phyloP scores from a whole-genome alignment of 2,797 vertebrate species.

The Danio tinwini region DNA sequence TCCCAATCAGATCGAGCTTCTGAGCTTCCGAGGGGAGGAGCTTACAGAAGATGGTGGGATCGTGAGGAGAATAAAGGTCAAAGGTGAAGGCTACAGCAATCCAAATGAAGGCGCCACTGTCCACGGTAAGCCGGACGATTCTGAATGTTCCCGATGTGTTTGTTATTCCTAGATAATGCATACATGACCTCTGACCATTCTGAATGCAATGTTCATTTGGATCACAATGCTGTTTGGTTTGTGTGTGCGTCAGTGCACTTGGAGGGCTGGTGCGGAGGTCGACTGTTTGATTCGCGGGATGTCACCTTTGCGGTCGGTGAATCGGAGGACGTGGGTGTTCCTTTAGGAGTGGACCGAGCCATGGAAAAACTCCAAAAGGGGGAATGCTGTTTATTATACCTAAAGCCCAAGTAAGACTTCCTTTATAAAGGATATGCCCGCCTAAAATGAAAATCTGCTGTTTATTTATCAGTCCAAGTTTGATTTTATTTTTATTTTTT shows the following conservation, averaged over 20 bases:
- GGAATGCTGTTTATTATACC: constrained; percentile 89
- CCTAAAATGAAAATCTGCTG: neutral
- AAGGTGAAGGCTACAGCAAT: constrained; percentile 90
- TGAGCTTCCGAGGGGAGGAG: constrained; percentile 90
- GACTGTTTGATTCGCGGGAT: constrained; percentile 88
- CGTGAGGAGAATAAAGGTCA: constrained; percentile 90
- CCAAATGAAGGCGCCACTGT: constrained; percentile 92
- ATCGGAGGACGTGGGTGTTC: constrained; percentile 89
- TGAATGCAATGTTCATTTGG: neutral
- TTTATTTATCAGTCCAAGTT: too few relatives aligned
- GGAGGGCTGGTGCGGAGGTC: constrained; percentile 83
- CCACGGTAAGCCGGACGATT: constrained; percentile 77
- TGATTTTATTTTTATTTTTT: too few relatives aligned
- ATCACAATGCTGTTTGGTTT: constrained; percentile 33
- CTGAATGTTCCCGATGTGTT: neutral
- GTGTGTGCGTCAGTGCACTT: constrained; percentile 82
- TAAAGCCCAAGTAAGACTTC: constrained; percentile 85
- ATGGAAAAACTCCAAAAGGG: constrained; percentile 97
- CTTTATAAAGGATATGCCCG: neutral
- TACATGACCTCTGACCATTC: neutral
- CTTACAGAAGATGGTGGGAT: constrained; percentile 91
- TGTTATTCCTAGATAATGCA: constrained; percentile 2
- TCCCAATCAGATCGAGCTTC: constrained; percentile 80
- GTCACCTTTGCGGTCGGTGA: constrained; percentile 89
- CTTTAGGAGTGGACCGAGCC: constrained; percentile 93